Base-by-base conservation (phyloP, 2,888 invertebrate genomes). In the Mimumesa dahlbomi region DNA sequence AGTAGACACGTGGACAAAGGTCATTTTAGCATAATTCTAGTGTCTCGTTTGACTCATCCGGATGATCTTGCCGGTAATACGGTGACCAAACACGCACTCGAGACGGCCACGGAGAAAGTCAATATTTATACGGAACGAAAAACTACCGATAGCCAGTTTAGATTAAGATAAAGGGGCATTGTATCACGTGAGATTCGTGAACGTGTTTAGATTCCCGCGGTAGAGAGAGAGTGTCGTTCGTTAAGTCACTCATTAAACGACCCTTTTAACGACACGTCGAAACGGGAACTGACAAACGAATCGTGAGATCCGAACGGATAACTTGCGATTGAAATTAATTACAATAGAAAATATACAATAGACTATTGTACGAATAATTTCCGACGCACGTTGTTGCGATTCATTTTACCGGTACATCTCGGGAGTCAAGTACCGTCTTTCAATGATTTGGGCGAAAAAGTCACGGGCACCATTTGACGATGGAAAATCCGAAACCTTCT, bases 41-140 rank as follows among this genome's bases (percentile, higher is more conserved):
- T n/a, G n/a, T n/a, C n/a, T n/a, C n/a, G n/a, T 6, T 18, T 73
- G 73, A 73, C 29, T 73, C 73, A 73, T 13, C 21, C 9, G 6
- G 31, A 48, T 16, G 58, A 52, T 67, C 56, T n/a, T 67, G 50
- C 38, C 14, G 4, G 21, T 38, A 16, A 16, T 25, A 36, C 53
- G 36, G 56, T 73, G 45, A 63, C 65, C 52, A 29, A 52, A 52
- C 63, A 53, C 34, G 25, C 56, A 45, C 42, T 49, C 43, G n/a
- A 13, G 16, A 9, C 3, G 9, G 40, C 59, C 13, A 18, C 58
- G 59, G 29, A 22, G 34, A 57, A 53, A 61, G 66, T 77, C 67
- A 79, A 79, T 77, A 77, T 79, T 77, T 71, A 78, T 74, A 45
- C 56, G 59, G 46, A n/a, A 53, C 59, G 66, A 71, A 73, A 54